A percentile compares a stretch with the other conserved stretches of the same genome.
Evolutionary conservation across 2,797 vertebrate species (phyloP).

Genomic region (Nannoperca australis): DNA sequence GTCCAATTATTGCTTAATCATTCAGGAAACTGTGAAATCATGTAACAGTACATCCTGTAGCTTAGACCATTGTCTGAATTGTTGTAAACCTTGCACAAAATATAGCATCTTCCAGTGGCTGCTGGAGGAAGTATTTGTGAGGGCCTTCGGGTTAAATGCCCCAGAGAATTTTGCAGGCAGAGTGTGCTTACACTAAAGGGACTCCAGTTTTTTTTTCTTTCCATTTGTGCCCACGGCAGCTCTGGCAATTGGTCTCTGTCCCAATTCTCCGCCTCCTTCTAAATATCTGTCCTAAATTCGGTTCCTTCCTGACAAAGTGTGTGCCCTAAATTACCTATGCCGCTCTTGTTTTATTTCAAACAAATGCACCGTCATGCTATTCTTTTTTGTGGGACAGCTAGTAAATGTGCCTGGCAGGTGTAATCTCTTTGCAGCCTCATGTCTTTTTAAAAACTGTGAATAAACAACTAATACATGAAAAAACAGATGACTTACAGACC

Average conservation of each 20-base stretch:
- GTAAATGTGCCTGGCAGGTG: conserved; percentile 23
- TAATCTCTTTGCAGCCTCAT: conserved; percentile 15
- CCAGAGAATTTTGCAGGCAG: conserved; percentile 59
- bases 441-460: conserved; percentile 3
- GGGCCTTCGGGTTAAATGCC: conserved; percentile 62
- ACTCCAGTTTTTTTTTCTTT: conserved; percentile 60
- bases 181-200: conserved; percentile 51
- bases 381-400: conserved; percentile 15
- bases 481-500: background rate
- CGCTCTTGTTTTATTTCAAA: conserved; percentile 33
- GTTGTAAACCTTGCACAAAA: conserved; percentile 2
- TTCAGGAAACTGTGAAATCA: conserved; percentile 20
- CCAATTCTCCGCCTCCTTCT: conserved; percentile 66
- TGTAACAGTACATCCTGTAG: conserved; percentile 6
- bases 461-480: background rate
- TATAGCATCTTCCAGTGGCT: conserved; percentile 18
- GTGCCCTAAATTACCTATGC: conserved; percentile 54
- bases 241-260: conserved; percentile 57
- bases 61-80: conserved; percentile 6
- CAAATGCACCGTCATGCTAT: conserved; percentile 11
- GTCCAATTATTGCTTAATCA: conserved; percentile 24
- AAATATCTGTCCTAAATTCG: conserved; percentile 67
- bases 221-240: conserved; percentile 67
- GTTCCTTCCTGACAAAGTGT: conserved; percentile 56
- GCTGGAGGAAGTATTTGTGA: conserved; percentile 34